Evolutionary conservation across 2,797 vertebrate species (phyloP).

Genomic region (Chloroceryle amazona): DNA sequence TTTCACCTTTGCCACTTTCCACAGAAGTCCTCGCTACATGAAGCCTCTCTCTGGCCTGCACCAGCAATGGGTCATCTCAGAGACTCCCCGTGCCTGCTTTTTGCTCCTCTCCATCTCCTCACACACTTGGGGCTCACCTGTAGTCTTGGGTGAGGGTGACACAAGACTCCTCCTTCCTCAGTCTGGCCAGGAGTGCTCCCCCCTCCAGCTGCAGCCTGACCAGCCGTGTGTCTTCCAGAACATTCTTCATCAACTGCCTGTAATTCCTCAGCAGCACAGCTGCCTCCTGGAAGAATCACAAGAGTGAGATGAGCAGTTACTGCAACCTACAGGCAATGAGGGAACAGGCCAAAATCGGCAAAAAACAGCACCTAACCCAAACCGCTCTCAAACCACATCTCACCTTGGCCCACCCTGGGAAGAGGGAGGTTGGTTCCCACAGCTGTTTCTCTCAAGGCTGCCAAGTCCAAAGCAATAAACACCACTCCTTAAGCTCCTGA

Average conservation of each 20-base stretch:
- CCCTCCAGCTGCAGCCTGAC: conserved; percentile 91
- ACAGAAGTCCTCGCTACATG: background rate
- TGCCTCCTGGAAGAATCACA: conserved; percentile 82
- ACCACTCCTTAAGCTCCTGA: fast-evolving
- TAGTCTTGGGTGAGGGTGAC: conserved; percentile 82
- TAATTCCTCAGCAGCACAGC: conserved; percentile 80
- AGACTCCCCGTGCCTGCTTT: background rate
- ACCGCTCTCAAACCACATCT: background rate
- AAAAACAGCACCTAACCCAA: background rate
- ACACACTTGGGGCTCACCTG: conserved; percentile 75
- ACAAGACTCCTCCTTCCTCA: conserved; percentile 87
- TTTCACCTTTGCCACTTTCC: background rate
- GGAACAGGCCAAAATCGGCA: background rate
- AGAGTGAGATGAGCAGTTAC: background rate
- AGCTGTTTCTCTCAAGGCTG: background rate
- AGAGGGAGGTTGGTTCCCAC: background rate
- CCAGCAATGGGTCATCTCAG: fast-evolving
- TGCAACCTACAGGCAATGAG: background rate
- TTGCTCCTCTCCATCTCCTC: background rate
- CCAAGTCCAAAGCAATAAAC: background rate
- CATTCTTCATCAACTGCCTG: conserved; percentile 85
- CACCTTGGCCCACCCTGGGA: background rate
- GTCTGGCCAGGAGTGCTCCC: conserved; percentile 84
- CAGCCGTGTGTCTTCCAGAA: conserved; percentile 87
- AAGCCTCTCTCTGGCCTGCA: background rate